These are phyloP conservation scores for Dendrolimus houi DNA, from an alignment of 2,888 invertebrate species.

Conservation along the genomic window DNA sequence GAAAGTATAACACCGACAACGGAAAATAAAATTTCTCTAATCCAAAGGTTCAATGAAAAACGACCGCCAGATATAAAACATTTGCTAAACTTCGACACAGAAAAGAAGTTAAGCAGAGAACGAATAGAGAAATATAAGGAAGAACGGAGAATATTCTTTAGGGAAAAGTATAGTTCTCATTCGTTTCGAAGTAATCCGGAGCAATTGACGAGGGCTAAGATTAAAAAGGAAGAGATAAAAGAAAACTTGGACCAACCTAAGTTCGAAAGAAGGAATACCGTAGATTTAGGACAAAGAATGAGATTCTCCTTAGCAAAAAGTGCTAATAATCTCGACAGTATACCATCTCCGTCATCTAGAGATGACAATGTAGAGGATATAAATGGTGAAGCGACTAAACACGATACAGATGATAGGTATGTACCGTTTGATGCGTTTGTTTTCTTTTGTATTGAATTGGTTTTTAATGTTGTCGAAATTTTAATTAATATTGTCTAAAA, in stretches of 20 bases:
- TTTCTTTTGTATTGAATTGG: constrained; percentile 1
- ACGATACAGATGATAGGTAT: background rate
- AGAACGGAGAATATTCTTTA: constrained; percentile 88
- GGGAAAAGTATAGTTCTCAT: constrained; percentile 91
- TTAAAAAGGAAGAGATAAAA: constrained; percentile 47
- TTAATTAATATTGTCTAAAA: no score
- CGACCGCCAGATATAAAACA: constrained; percentile 44
- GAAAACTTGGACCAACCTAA: constrained; percentile 43
- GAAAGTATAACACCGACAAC: constrained; percentile 75
- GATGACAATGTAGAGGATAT: constrained; percentile 14
- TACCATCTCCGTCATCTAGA: constrained; percentile 40
- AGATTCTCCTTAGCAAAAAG: constrained; percentile 58
- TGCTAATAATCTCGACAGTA: constrained; percentile 52
- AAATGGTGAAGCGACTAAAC: constrained; percentile 1
- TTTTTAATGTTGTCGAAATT: background rate
- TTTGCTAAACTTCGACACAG: constrained; percentile 55
- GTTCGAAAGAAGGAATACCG: constrained; percentile 66
- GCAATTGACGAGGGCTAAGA: constrained; percentile 56
- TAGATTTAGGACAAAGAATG: constrained; percentile 63
- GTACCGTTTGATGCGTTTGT: background rate
- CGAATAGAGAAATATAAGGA: constrained; percentile 92
- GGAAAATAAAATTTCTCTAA: constrained; percentile 78
- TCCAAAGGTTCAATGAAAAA: constrained; percentile 65
- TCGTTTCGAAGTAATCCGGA: constrained; percentile 82
- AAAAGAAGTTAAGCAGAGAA: constrained; percentile 83